Evolutionary conservation across 2,797 vertebrate genomes (phyloP).

Genomic region (Nasua narica): DNA sequence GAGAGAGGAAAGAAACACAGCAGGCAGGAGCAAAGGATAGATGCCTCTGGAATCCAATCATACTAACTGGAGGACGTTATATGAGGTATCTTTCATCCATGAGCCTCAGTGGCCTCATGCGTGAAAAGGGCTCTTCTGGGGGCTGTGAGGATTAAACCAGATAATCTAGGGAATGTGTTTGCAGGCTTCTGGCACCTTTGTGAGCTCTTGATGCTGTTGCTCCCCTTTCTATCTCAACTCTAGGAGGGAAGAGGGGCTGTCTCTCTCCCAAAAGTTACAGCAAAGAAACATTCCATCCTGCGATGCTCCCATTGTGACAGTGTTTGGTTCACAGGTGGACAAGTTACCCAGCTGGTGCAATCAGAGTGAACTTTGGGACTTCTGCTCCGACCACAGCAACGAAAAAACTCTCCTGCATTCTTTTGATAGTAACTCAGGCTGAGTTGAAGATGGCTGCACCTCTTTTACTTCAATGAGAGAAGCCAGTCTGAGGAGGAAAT

Average conservation of each 20-base stretch:
- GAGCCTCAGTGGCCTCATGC: background rate
- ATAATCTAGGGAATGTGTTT: background rate
- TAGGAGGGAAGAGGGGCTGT: background rate
- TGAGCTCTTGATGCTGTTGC: background rate
- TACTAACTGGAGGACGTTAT: background rate
- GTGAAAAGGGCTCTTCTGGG: background rate
- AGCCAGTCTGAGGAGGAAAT: background rate
- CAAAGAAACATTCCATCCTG: background rate
- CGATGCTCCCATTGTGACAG: accelerated
- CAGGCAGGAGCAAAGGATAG: background rate
- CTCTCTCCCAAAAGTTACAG: background rate
- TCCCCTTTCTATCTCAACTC: background rate
- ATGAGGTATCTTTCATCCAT: background rate
- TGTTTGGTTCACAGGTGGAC: background rate
- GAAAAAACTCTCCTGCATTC: background rate
- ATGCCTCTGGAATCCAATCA: background rate
- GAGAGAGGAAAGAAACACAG: background rate
- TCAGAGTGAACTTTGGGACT: background rate
- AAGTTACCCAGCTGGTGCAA: background rate
- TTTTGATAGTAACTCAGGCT: background rate
- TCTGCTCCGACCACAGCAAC: too few species aligned
- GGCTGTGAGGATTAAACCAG: background rate
- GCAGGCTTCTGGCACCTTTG: background rate
- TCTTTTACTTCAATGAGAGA: background rate
- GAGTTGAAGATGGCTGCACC: background rate